Percentiles rank a stretch among this genome's conserved stretches.
Evolutionary conservation across 2,113 vertebrate species (phyloP).

Genomic region (Uropsilus gracilis): DNA sequence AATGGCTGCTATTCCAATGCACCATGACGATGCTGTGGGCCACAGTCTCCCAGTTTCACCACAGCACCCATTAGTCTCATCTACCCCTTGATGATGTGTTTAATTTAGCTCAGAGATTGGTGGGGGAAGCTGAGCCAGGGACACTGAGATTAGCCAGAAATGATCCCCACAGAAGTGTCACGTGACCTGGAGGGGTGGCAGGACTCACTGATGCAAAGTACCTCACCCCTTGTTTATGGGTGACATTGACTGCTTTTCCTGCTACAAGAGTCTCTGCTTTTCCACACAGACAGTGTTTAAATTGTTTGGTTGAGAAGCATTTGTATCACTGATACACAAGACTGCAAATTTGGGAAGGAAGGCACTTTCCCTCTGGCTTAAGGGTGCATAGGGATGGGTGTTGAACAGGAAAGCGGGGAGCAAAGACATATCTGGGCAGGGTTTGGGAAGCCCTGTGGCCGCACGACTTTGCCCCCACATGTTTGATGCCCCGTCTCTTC

Average conservation of each 20-base stretch:
- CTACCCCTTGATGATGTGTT: neutral
- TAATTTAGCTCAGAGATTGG: neutral
- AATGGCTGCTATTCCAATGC: no score
- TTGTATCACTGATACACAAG: neutral
- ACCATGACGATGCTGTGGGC: no score
- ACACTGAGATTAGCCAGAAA: neutral
- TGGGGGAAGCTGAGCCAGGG: neutral
- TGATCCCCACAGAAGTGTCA: neutral
- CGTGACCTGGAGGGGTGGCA: neutral
- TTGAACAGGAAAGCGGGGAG: neutral
- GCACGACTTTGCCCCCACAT: accelerated
- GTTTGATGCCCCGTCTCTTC: neutral
- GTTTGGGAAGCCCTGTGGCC: neutral
- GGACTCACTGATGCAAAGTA: neutral
- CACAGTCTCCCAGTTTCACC: no score
- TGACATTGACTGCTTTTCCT: conserved; percentile 14
- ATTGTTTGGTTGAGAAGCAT: conserved; percentile 35
- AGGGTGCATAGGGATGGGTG: neutral
- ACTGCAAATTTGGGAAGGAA: neutral
- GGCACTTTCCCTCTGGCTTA: neutral
- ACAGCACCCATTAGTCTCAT: no score
- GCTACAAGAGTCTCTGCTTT: conserved; percentile 16
- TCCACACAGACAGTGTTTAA: conserved; percentile 8
- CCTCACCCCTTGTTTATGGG: neutral
- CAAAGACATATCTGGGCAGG: neutral